Evolutionary conservation across 1,140 invertebrate genomes (phyloP), one percentile per base, ranked within the genome.

Genomic region (Scaptomyza hsui): DNA sequence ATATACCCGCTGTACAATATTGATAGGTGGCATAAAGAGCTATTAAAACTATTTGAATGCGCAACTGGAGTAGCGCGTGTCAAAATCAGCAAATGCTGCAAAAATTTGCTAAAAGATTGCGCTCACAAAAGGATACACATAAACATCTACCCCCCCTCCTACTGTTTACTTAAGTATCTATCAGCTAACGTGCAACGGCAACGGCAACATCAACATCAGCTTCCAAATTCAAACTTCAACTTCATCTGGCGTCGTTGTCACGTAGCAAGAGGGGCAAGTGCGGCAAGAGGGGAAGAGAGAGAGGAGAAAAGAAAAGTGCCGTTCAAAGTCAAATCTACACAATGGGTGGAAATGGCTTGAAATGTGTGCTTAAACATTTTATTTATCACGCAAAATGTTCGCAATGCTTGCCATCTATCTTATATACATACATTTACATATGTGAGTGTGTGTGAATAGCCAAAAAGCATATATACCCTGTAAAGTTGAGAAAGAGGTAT

Each of bases 311-410:
- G 13, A 1, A 21, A 56, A 56, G 21, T 53, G 16, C 15, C 63
- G 70, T 86, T 85, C 72, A 77, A 80, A 85, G 81, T 85, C 81
- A 81, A 86, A 85, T 85, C 81, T 85, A 86, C 59, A 86, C 69
- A 86, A 86, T 77, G 70, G 69, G 49, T 82, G 65, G 45, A 59
- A 83, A 83, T 83, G 77, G 76, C 42, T 80, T 77, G 65, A 85
- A 85, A 85, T 86, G 82, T 85, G 81, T 88, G 81, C 81, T 85
- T 85, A 85, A 85, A 85, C 81, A 86, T 85, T 85, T 85, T 85
- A 85, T 85, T 85, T 85, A 85, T 85, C 81, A 86, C 82, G 69
- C 77, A 79, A 85, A 86, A 86, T 81, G 74, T 67, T 73, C 65
- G 71, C 73, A 70, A 49, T 64, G 67, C 67, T 51, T 48, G 1